phyloP scores from a whole-genome alignment of 2,797 vertebrate genomes.

The Eremophila alpestris region DNA sequence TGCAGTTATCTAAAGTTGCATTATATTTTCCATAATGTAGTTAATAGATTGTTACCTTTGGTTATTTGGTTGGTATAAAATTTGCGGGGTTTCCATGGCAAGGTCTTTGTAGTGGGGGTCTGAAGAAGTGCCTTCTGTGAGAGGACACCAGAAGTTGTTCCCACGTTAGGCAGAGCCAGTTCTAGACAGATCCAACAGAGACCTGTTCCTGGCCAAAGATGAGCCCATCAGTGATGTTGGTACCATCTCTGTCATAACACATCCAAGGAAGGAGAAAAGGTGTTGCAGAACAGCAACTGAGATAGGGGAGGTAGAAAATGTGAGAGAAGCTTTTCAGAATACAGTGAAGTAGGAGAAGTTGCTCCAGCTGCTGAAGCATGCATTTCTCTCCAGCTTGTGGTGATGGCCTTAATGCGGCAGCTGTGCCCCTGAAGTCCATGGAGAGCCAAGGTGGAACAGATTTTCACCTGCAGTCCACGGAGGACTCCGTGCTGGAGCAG shows the following conservation, averaged over 20 bases:
- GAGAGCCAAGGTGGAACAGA: neutral
- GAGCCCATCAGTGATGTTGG: neutral
- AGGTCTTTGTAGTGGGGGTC: accelerated
- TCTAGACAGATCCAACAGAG: neutral
- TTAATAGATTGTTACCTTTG: neutral
- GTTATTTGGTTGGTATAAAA: neutral
- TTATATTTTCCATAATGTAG: neutral
- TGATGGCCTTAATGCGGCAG: neutral
- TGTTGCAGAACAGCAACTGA: neutral
- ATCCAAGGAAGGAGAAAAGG: neutral
- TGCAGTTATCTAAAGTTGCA: neutral
- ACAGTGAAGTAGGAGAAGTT: neutral
- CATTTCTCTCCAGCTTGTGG: neutral
- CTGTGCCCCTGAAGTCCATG: too few species aligned
- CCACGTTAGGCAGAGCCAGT: neutral
- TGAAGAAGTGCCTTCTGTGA: neutral
- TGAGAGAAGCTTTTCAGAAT: neutral
- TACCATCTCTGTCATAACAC: neutral
- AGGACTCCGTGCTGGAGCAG: neutral
- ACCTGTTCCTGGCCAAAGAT: neutral
- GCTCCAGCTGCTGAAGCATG: neutral
- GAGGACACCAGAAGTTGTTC: neutral
- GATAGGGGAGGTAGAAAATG: neutral
- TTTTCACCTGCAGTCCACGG: neutral
- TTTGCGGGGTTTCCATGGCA: neutral